phyloP scores from a whole-genome alignment of 1,140 invertebrate genomes.

The Drosophila oshimai region DNA sequence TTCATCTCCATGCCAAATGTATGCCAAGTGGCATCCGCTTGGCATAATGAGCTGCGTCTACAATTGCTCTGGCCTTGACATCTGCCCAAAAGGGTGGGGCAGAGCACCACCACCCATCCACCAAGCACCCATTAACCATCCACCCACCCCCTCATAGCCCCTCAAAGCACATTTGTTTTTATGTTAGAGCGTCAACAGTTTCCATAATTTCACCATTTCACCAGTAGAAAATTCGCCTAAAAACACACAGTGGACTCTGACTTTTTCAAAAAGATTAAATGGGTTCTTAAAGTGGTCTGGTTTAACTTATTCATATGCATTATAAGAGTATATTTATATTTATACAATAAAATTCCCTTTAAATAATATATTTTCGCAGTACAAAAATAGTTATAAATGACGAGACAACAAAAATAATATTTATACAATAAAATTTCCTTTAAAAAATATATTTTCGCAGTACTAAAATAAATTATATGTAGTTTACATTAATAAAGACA shows the following conservation, averaged over 20 bases:
- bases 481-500: too few relatives aligned
- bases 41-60: slow-evolving; percentile 71
- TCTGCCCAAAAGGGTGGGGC: slow-evolving; percentile 5
- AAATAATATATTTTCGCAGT: too few relatives aligned
- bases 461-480: too few relatives aligned
- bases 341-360: too few relatives aligned
- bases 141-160: background rate
- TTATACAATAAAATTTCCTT: too few relatives aligned
- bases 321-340: too few relatives aligned
- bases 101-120: background rate
- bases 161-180: slow-evolving; percentile 44
- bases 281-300: background rate
- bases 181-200: slow-evolving; percentile 34
- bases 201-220: slow-evolving; percentile 65
- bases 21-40: slow-evolving; percentile 75
- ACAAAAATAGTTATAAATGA: too few relatives aligned
- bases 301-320: background rate
- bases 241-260: background rate
- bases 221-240: slow-evolving; percentile 32
- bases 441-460: too few relatives aligned
- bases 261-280: background rate
- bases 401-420: too few relatives aligned
- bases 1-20: slow-evolving; percentile 57
- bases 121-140: background rate
- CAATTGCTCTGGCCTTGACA: slow-evolving; percentile 69